Evolutionary conservation across 2,113 vertebrate genomes (phyloP).

Genomic region (Chunga burmeisteri): DNA sequence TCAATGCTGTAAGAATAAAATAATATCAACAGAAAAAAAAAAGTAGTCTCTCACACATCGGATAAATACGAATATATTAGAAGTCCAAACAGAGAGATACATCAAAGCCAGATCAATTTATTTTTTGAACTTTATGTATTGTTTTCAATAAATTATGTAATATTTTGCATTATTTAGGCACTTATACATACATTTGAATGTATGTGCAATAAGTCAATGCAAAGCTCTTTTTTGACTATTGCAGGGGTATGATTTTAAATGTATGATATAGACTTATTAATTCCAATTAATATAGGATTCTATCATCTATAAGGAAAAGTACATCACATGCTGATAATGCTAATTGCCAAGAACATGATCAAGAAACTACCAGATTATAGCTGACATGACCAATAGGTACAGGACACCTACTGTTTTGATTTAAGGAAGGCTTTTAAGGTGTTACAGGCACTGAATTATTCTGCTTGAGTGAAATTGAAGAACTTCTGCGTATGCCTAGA

Average conservation of each 20-base stretch:
- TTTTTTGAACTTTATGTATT: background rate
- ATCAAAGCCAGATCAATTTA: background rate
- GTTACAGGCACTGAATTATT: background rate
- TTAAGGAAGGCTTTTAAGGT: background rate
- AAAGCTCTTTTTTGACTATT: background rate
- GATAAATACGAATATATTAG: background rate
- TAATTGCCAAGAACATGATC: background rate
- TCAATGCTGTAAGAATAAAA: background rate
- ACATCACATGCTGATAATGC: background rate
- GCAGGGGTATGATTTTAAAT: background rate
- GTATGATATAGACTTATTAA: background rate
- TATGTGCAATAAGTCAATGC: background rate
- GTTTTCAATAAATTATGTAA: background rate
- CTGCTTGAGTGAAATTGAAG: background rate
- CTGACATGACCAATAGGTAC: background rate
- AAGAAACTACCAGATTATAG: background rate
- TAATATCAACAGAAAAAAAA: background rate
- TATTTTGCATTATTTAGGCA: background rate
- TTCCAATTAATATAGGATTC: fast-evolving
- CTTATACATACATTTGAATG: background rate
- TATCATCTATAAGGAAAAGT: background rate
- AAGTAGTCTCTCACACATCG: background rate
- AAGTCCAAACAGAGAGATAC: background rate
- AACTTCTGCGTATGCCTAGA: background rate
- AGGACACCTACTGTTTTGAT: background rate